phyloP scores from a whole-genome alignment of 2,113 vertebrate species.

The Suricata suricatta region DNA sequence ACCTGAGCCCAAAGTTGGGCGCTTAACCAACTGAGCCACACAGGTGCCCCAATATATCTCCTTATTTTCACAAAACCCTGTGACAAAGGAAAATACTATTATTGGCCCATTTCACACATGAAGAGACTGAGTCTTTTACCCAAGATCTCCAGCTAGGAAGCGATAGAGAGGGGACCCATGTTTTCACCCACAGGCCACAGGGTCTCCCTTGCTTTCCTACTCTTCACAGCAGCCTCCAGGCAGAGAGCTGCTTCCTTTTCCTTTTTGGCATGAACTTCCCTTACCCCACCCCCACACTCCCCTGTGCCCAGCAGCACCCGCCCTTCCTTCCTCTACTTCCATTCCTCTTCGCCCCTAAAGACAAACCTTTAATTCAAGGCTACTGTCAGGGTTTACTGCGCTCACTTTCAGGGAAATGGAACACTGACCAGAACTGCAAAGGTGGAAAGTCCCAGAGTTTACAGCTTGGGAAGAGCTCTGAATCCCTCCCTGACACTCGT shows the following conservation, averaged over 20 bases:
- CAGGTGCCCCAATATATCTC: background rate
- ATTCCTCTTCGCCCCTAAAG: background rate
- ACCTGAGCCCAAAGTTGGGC: too few relatives aligned
- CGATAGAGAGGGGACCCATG: background rate
- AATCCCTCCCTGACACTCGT: fast-evolving
- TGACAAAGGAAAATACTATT: background rate
- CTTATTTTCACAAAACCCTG: background rate
- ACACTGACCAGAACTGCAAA: background rate
- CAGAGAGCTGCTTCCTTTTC: background rate
- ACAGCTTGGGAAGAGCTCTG: background rate
- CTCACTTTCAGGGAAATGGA: background rate
- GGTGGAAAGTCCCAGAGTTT: slow-evolving; percentile 71
- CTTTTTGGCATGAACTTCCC: background rate
- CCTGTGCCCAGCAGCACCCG: fast-evolving
- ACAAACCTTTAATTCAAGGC: background rate
- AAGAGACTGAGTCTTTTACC: background rate
- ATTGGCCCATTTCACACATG: background rate
- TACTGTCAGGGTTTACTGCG: background rate
- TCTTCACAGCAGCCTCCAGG: background rate
- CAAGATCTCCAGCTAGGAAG: background rate
- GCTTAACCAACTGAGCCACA: too few relatives aligned
- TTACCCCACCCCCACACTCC: fast-evolving
- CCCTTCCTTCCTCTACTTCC: background rate
- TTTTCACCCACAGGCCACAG: fast-evolving
- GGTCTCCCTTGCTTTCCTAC: too few relatives aligned